These are phyloP conservation scores for Gryllus longicercus DNA, from an alignment of 2,888 invertebrate genomes.

Conservation along the genomic window DNA sequence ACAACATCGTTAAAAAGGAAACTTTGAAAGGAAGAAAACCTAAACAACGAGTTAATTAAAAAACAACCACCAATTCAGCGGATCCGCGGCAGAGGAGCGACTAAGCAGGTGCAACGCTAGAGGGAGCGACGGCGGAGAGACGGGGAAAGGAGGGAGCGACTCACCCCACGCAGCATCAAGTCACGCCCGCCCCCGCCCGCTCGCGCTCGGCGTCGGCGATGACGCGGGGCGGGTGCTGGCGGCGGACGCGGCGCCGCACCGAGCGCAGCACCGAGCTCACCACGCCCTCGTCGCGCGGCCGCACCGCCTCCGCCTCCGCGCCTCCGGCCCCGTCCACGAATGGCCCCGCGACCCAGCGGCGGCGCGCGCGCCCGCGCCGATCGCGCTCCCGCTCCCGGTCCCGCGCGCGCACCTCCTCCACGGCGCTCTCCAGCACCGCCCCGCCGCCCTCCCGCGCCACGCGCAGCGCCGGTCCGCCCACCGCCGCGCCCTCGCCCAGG, in stretches of 20 bases:
- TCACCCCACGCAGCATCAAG: slow-evolving; percentile 37
- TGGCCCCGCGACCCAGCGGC: not conserved
- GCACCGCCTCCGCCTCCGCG: not conserved
- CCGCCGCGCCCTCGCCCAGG: not conserved
- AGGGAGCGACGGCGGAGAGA: not conserved
- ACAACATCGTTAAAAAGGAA: no score
- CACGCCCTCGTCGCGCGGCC: not conserved
- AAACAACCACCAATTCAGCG: no score
- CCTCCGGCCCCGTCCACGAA: not conserved
- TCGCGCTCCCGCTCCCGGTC: not conserved
- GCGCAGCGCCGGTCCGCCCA: not conserved
- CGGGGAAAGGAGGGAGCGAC: slow-evolving; percentile 23
- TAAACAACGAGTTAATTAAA: no score
- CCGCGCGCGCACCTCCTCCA: not conserved
- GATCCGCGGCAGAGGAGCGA: no score
- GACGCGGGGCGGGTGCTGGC: not conserved
- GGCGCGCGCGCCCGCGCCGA: not conserved
- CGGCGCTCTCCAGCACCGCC: not conserved
- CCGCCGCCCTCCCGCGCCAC: not conserved
- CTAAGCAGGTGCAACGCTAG: no score
- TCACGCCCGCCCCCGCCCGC: not conserved
- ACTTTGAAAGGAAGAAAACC: no score
- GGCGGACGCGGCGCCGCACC: not conserved
- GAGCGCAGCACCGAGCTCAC: not conserved
- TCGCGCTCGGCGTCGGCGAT: not conserved